Percentiles rank a stretch among this genome's conserved stretches.
Evolutionary conservation across 1,140 invertebrate species (phyloP).

Genomic region (Oryctes rhinoceros): DNA sequence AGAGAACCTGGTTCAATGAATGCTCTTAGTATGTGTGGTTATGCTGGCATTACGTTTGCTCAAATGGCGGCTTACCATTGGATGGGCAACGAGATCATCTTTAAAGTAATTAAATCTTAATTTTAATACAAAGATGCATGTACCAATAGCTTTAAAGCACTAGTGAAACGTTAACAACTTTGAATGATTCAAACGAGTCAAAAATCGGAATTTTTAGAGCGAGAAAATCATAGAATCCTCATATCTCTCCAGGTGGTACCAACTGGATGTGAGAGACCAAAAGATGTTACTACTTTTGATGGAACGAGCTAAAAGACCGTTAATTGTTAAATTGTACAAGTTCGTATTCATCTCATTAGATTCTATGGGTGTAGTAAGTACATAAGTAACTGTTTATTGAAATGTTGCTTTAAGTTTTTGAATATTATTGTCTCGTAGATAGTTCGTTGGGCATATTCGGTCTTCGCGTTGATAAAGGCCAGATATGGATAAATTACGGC

Average conservation of each 20-base stretch:
- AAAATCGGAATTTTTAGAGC: not conserved
- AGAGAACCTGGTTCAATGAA: not conserved
- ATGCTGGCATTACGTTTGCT: not conserved
- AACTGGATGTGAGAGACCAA: not conserved
- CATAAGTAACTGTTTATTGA: not conserved
- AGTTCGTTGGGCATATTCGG: too few relatives aligned
- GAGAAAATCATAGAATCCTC: constrained; percentile 16
- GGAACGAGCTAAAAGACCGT: constrained; percentile 20
- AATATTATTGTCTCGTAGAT: too few relatives aligned
- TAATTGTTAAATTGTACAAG: not conserved
- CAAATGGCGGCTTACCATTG: constrained; percentile 16
- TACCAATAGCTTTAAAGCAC: too few relatives aligned
- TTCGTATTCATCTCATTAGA: not conserved
- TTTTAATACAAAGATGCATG: too few relatives aligned
- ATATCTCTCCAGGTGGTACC: constrained; percentile 6
- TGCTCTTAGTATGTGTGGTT: not conserved
- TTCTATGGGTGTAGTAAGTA: constrained; percentile 26
- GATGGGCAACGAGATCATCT: constrained; percentile 7
- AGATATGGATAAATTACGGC: too few relatives aligned
- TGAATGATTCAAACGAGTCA: too few relatives aligned
- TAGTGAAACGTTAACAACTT: too few relatives aligned
- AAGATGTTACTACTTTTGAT: not conserved
- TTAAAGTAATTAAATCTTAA: not conserved
- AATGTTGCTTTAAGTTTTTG: too few relatives aligned
- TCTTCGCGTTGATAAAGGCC: too few relatives aligned